Conservation (phyloP, 2,113 vertebrate genomes). For the Leptobrachium leishanense region DNA sequence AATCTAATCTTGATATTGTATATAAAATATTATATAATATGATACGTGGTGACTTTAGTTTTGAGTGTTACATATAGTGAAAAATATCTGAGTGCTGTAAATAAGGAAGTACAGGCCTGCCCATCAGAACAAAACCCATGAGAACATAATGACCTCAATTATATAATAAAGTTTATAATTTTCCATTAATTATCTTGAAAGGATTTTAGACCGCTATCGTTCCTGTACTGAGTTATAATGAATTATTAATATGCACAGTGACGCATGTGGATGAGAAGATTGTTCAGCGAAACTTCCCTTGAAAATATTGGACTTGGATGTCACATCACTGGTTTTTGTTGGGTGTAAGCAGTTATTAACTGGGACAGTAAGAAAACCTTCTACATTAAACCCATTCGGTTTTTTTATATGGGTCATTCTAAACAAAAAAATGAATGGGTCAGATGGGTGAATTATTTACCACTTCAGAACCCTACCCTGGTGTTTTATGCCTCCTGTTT, state of each 20-base stretch:
- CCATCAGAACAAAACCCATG: not conserved
- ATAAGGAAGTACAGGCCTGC: not conserved
- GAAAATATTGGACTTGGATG: not conserved
- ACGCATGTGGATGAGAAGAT: not conserved
- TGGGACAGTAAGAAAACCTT: not conserved
- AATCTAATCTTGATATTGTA: too few relatives aligned
- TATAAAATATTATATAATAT: too few relatives aligned
- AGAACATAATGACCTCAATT: constrained; percentile 28
- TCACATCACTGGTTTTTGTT: not conserved
- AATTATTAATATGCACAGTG: constrained; percentile 16
- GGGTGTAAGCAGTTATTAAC: not conserved
- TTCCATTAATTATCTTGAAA: not conserved
- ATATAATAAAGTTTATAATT: constrained; percentile 9
- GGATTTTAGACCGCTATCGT: constrained; percentile 9
- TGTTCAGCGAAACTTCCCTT: not conserved
- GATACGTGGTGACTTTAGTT: too few relatives aligned
- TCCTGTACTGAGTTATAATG: constrained; percentile 8
- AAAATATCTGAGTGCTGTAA: too few relatives aligned
- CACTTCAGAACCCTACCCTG: too few relatives aligned
- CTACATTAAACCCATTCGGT: not conserved
- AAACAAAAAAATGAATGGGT: too few relatives aligned
- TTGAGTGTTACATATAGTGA: too few relatives aligned
- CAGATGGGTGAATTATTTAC: too few relatives aligned
- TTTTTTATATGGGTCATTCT: too few relatives aligned
- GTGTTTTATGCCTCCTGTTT: too few relatives aligned